Base-by-base conservation (phyloP, 2,113 vertebrate genomes). In the Rhinopithecus roxellana region DNA sequence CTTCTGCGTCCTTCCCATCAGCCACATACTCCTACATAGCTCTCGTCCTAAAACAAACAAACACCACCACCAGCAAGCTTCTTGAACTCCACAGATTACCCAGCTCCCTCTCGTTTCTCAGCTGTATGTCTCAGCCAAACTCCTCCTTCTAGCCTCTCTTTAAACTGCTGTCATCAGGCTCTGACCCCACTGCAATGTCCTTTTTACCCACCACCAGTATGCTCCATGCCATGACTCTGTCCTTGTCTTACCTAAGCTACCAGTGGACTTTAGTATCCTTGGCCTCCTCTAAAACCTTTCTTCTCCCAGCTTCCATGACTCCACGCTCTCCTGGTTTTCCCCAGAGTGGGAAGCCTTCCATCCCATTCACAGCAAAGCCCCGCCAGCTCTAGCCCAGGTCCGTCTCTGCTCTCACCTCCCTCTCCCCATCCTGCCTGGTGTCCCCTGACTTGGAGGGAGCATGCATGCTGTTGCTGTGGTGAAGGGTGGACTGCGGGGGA, bases 11-110 rank as follows among this genome's bases (percentile, higher is more conserved):
- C 12, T 48, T 48, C 38, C 57, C 32, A 16, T 12, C 40, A 23
- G 50, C 30, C 23, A 7, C 48, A 27, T 3, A 3, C 17, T 1
- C 43, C 23, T 75, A 17, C 1, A 0, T 0, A 7, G 2, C 30
- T 30, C 38, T 87, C 14, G 12, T 5, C 50, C 20, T 16, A 1
- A 64, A 59, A 11, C n/a, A 57, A 77, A n/a, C 23, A 78, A 20
- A 2, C n/a, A 11, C 2, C 23, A 43, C 20, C 22, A 2, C 5
- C 0, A 0, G 22, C 48, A 11, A 25, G 3, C 52, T 8, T 8
- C 48, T 84, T 27, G 3, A 2, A 40, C 2, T 4, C 52, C 48
- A 55, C 0, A 2, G 45, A 12, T 35, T 89, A 35, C 27, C 64
- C 8, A 8, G 52, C 3, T 1, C 0, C 14, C 45, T 18, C 3